phyloP scores from a whole-genome alignment of 2,797 vertebrate genomes.

The Cebuella pygmaea region DNA sequence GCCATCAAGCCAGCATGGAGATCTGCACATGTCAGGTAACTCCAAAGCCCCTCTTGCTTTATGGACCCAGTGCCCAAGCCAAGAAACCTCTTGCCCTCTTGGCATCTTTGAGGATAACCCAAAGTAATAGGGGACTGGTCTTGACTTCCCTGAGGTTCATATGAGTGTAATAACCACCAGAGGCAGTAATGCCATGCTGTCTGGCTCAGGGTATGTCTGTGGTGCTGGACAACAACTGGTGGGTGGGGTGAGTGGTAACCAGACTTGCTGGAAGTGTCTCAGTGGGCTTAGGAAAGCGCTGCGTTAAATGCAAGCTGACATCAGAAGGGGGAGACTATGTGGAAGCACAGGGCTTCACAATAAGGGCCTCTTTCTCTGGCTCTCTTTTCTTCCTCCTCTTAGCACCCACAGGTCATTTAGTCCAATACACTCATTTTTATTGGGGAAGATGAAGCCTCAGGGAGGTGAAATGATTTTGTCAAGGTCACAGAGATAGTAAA shows the following conservation, averaged over 20 bases:
- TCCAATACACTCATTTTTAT: neutral
- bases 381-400: neutral
- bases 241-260: neutral
- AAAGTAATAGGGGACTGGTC: neutral
- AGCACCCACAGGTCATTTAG: neutral
- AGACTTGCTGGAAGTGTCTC: neutral
- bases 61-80: neutral
- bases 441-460: constrained; percentile 15
- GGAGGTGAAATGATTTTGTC: constrained; percentile 10
- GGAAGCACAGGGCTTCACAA: neutral
- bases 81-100: neutral
- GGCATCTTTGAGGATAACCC: neutral
- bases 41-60: neutral
- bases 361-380: neutral
- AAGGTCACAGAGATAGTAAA: constrained; percentile 32
- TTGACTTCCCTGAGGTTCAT: neutral
- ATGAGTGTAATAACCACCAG: neutral
- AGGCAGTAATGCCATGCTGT: neutral
- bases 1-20: neutral
- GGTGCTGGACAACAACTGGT: neutral
- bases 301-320: neutral
- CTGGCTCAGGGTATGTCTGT: neutral
- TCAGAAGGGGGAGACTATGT: no score
- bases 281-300: neutral
- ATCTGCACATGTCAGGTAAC: neutral